A percentile compares a stretch with the other conserved stretches of the same genome.
Evolutionary conservation across 2,888 invertebrate genomes (phyloP).

Genomic region (Exocentrus adspersus): DNA sequence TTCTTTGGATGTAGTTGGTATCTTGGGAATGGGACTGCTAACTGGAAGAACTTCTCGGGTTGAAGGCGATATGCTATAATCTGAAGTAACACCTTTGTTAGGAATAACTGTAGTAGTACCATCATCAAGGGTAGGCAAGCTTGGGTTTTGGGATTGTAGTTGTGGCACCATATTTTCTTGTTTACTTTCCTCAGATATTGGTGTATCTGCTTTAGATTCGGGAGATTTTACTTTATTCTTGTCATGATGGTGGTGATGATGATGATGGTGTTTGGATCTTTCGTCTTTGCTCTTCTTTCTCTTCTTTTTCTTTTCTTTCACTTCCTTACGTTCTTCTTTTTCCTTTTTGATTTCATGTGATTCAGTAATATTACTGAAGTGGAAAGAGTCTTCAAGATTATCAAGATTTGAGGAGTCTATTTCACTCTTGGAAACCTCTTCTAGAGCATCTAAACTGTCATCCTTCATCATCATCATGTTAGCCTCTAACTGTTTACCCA

Average conservation of each 20-base stretch:
- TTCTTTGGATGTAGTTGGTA: conserved; percentile 61
- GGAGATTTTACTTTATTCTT: conserved; percentile 61
- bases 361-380: conserved; percentile 35
- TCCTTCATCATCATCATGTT: conserved; percentile 80
- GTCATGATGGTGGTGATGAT: conserved; percentile 73
- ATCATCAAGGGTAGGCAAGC: conserved; percentile 72
- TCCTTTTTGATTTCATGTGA: conserved; percentile 52
- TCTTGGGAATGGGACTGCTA: conserved; percentile 67
- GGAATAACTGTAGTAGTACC: conserved; percentile 69
- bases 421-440: conserved; percentile 55
- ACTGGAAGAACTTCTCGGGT: conserved; percentile 51
- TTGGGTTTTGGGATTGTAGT: conserved; percentile 65
- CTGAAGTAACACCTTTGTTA: conserved; percentile 56
- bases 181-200: conserved; percentile 48
- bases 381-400: conserved; percentile 45
- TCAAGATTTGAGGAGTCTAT: conserved; percentile 59
- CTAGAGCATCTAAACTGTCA: conserved; percentile 67
- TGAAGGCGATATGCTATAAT: conserved; percentile 55
- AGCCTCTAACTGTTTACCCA: conserved; percentile 84
- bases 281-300: conserved; percentile 86
- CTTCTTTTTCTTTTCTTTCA: conserved; percentile 85
- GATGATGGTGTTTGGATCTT: conserved; percentile 74
- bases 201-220: conserved; percentile 53
- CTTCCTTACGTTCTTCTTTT: conserved; percentile 67
- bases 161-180: conserved; percentile 44